phyloP scores from a whole-genome alignment of 2,888 invertebrate species.

The Hypsopygia costalis region DNA sequence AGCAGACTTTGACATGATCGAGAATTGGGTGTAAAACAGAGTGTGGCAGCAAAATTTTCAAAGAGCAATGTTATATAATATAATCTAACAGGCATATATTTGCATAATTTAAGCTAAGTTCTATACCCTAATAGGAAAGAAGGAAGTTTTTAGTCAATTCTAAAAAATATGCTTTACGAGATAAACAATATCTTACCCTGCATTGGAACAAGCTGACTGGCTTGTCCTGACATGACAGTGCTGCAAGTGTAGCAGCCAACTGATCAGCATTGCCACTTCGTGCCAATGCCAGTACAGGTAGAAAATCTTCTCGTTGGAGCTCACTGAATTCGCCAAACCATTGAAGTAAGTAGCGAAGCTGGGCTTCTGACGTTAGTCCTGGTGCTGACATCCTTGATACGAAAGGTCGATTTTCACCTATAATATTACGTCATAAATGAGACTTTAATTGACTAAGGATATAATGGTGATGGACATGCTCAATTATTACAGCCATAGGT shows the following conservation, averaged over 20 bases:
- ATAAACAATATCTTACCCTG: slow-evolving; percentile 77
- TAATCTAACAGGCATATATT: no score
- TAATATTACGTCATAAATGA: neutral
- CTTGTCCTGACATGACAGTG: slow-evolving; percentile 85
- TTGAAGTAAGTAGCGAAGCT: slow-evolving; percentile 89
- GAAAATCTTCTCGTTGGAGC: slow-evolving; percentile 90
- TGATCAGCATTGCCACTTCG: slow-evolving; percentile 86
- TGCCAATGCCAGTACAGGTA: slow-evolving; percentile 85
- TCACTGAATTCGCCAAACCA: slow-evolving; percentile 96
- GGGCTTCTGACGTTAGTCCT: slow-evolving; percentile 84
- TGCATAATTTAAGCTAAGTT: no score
- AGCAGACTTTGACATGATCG: no score
- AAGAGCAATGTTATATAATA: no score
- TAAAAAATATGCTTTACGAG: no score
- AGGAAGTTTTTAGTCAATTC: no score
- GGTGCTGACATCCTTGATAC: slow-evolving; percentile 73
- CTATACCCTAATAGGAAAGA: no score
- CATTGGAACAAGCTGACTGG: slow-evolving; percentile 92
- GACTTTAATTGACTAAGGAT: no score
- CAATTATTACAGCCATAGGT: no score
- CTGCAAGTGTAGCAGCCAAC: slow-evolving; percentile 84
- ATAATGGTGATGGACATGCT: no score
- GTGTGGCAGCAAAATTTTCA: no score
- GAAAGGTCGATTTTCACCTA: slow-evolving; percentile 47
- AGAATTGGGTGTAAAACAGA: no score